These are phyloP conservation scores for Enteromius radiatus DNA, from an alignment of 2,797 vertebrate genomes.

Conservation along the genomic window DNA sequence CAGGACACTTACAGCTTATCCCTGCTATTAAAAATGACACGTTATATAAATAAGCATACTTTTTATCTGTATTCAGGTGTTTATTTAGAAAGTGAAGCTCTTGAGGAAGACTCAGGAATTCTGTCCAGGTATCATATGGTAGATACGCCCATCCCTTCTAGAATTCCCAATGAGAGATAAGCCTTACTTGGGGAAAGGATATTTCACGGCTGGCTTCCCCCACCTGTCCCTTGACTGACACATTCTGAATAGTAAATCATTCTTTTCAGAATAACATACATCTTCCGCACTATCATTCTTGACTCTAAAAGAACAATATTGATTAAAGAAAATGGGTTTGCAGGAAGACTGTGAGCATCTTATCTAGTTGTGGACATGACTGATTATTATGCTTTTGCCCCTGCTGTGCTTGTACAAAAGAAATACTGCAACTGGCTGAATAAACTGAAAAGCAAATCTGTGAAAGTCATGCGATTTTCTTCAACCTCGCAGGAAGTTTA, in stretches of 20 bases:
- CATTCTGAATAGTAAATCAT: constrained; percentile 68
- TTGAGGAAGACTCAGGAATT: constrained; percentile 55
- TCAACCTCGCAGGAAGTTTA: background rate
- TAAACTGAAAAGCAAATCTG: background rate
- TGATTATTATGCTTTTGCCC: background rate
- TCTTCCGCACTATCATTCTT: constrained; percentile 8
- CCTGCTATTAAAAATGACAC: background rate
- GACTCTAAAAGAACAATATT: constrained; percentile 10
- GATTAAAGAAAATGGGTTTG: constrained; percentile 16
- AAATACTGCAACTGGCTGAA: background rate
- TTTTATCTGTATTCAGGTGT: background rate
- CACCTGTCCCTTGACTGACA: constrained; percentile 75
- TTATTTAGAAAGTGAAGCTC: constrained; percentile 56
- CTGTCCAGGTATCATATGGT: constrained; percentile 38
- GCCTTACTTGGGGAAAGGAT: constrained; percentile 75
- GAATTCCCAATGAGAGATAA: constrained; percentile 74
- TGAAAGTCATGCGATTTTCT: background rate
- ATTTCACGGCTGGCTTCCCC: constrained; percentile 76
- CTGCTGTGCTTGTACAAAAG: background rate
- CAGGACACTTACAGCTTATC: background rate
- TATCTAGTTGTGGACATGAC: constrained; percentile 18
- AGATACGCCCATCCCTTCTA: constrained; percentile 66
- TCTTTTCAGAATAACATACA: constrained; percentile 34
- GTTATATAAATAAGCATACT: background rate
- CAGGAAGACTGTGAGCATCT: background rate